Evolutionary conservation across 2,113 vertebrate genomes (phyloP).

Genomic region (Rissa tridactyla): DNA sequence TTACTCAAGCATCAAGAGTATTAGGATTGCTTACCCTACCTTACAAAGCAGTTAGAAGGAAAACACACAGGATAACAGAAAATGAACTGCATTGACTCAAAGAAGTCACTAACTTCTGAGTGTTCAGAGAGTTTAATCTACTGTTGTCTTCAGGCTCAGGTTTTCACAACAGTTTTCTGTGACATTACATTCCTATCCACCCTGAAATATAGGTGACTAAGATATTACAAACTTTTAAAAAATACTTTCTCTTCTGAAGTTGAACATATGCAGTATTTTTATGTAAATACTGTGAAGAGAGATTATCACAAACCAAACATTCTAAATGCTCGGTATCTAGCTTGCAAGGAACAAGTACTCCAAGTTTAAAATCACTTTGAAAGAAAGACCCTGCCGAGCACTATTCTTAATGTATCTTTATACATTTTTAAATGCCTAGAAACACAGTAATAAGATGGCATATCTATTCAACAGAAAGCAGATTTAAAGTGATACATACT

Average conservation of each 20-base stretch:
- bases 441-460: neutral
- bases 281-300: neutral
- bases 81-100: neutral
- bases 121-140: neutral
- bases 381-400: neutral
- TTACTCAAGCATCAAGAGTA: neutral
- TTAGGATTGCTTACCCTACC: neutral
- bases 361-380: neutral
- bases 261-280: neutral
- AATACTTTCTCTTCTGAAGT: neutral
- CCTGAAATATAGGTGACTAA: neutral
- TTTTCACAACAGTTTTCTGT: neutral
- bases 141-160: neutral
- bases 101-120: neutral
- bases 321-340: neutral
- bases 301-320: neutral
- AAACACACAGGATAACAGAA: neutral
- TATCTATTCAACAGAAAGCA: neutral
- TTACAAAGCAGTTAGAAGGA: neutral
- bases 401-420: neutral
- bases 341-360: neutral
- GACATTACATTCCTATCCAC: neutral
- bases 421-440: neutral
- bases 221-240: neutral
- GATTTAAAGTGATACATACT: conserved; percentile 77